Conservation (phyloP, 2,888 invertebrate species). For the Glaucopsyche alexis region DNA sequence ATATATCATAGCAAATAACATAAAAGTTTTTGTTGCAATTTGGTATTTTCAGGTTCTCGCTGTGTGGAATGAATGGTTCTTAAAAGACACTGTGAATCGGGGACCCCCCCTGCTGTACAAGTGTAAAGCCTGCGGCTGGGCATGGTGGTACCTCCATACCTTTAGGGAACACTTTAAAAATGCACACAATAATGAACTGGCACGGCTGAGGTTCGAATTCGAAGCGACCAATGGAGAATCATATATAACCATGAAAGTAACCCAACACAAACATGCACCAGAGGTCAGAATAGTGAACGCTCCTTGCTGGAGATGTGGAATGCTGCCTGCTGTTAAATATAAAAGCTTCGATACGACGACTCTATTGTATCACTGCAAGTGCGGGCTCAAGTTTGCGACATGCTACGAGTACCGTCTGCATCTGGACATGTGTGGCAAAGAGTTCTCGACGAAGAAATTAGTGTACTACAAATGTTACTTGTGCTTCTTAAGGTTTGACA, state of each 20-base stretch:
- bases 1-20: no score
- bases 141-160: conserved; percentile 52
- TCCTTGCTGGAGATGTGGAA: conserved; percentile 10
- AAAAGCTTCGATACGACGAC: background rate
- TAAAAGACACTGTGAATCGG: conserved; percentile 28
- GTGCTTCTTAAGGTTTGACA: conserved; percentile 36
- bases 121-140: conserved; percentile 51
- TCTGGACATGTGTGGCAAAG: background rate
- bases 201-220: conserved; percentile 31
- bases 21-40: background rate
- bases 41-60: background rate
- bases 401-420: background rate
- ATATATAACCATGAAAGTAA: conserved; percentile 36
- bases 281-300: background rate
- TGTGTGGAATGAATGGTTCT: background rate
- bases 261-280: no score
- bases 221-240: conserved; percentile 42
- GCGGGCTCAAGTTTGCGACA: background rate
- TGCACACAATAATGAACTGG: background rate
- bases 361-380: background rate
- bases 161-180: conserved; percentile 49
- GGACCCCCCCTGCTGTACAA: conserved; percentile 52
- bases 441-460: background rate
- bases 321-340: background rate
- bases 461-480: conserved; percentile 32